Evolutionary conservation across 2,797 vertebrate genomes (phyloP).

Genomic region (Neopelma chrysocephalum): DNA sequence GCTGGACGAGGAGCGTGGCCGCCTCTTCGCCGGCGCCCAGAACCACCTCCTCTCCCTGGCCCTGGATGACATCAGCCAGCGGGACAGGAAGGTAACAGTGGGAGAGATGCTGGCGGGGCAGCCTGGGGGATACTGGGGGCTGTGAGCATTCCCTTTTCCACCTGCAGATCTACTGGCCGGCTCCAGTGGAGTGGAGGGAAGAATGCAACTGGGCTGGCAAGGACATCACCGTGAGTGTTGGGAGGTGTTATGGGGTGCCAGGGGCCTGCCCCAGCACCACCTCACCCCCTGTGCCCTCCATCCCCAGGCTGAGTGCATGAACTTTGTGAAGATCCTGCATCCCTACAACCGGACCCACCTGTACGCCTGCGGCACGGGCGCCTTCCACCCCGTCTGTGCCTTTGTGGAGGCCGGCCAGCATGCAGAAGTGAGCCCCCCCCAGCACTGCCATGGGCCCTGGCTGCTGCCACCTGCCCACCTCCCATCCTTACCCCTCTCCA

Average conservation of each 20-base stretch:
- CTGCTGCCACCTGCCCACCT: background rate
- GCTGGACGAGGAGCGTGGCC: constrained; percentile 91
- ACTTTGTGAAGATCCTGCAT: constrained; percentile 94
- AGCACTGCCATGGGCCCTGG: accelerated
- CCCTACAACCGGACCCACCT: constrained; percentile 92
- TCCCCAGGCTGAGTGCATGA: constrained; percentile 91
- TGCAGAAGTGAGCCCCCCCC: constrained; percentile 82
- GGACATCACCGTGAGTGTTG: constrained; percentile 91
- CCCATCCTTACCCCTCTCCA: constrained; percentile 34
- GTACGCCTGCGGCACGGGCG: constrained; percentile 92
- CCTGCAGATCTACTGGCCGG: constrained; percentile 92
- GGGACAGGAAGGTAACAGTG: constrained; percentile 87
- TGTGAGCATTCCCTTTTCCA: background rate
- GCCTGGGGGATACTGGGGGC: accelerated
- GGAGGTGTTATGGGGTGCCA: background rate
- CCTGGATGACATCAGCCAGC: constrained; percentile 91
- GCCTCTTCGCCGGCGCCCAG: constrained; percentile 91
- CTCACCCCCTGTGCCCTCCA: background rate
- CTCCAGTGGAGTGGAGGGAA: constrained; percentile 95
- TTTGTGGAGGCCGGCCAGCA: constrained; percentile 90
- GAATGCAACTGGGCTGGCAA: constrained; percentile 99
- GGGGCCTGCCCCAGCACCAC: accelerated
- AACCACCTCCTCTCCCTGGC: constrained; percentile 92
- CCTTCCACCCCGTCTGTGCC: constrained; percentile 93
- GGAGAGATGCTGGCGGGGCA: accelerated